A percentile compares a stretch with the other conserved stretches of the same genome.
Conservation (phyloP, 2,113 vertebrate species). For the Tricholaema leucomelas region DNA sequence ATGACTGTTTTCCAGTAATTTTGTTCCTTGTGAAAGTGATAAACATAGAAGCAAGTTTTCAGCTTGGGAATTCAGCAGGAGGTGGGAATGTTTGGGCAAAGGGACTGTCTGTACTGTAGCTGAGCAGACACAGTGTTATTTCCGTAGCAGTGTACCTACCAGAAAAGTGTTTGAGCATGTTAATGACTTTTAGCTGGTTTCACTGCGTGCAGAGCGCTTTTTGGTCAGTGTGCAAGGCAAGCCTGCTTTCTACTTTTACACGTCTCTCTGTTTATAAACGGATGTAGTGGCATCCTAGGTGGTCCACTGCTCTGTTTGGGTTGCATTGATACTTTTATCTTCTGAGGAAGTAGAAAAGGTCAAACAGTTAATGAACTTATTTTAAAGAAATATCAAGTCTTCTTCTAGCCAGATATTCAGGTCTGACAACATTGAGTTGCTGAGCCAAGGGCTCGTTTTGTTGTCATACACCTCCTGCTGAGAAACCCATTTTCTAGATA, state of each 20-base stretch:
- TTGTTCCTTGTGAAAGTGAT: background rate
- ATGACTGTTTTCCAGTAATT: background rate
- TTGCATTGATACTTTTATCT: constrained; percentile 69
- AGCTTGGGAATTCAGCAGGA: background rate
- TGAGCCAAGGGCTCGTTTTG: constrained; percentile 59
- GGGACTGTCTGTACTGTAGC: constrained; percentile 48
- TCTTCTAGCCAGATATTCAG: constrained; percentile 75
- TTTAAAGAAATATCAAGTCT: constrained; percentile 78
- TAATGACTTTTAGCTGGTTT: constrained; percentile 59
- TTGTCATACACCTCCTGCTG: constrained; percentile 64
- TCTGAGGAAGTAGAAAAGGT: constrained; percentile 57
- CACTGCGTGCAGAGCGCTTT: background rate
- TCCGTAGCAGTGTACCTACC: constrained; percentile 30
- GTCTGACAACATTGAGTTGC: constrained; percentile 54
- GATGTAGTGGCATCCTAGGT: constrained; percentile 71
- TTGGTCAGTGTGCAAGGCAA: background rate
- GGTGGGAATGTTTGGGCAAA: background rate
- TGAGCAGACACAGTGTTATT: background rate
- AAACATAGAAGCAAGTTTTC: background rate
- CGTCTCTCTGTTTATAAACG: background rate
- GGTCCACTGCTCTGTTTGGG: constrained; percentile 75
- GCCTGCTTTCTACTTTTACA: background rate
- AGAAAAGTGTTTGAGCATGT: constrained; percentile 51
- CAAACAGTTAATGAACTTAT: constrained; percentile 82
- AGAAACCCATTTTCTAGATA: constrained; percentile 75